Conservation (phyloP, 2,888 invertebrate genomes). For the Cephus sareptanus region DNA sequence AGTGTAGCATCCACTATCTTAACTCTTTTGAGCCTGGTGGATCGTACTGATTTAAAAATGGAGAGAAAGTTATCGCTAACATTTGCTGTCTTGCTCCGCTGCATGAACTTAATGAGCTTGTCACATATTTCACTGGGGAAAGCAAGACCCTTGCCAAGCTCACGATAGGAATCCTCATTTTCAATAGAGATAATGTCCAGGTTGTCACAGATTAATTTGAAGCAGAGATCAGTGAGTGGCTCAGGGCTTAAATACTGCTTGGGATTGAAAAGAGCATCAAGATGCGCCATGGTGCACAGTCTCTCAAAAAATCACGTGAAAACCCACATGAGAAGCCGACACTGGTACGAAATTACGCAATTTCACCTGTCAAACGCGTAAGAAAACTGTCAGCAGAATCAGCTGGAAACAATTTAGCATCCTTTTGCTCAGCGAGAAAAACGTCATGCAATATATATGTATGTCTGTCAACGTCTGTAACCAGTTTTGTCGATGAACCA, state of each 20-base stretch:
- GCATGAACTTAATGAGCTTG: conserved; percentile 72
- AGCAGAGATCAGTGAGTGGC: conserved; percentile 73
- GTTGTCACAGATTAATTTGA: conserved; percentile 73
- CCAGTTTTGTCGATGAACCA: conserved; percentile 29
- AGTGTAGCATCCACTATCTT: conserved; percentile 78
- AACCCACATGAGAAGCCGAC: conserved; percentile 27
- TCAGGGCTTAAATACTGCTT: conserved; percentile 68
- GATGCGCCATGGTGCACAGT: conserved; percentile 49
- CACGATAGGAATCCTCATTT: conserved; percentile 50
- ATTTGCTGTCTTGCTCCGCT: conserved; percentile 67
- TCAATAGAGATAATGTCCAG: conserved; percentile 70
- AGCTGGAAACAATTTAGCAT: conserved; percentile 35
- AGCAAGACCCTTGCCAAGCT: conserved; percentile 72
- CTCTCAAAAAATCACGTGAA: conserved; percentile 25
- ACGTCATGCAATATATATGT: conserved; percentile 1
- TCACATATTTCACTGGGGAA: conserved; percentile 81
- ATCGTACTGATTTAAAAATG: conserved; percentile 76
- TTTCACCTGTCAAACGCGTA: conserved; percentile 48
- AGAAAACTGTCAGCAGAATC: conserved; percentile 32
- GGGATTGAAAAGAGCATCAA: conserved; percentile 50
- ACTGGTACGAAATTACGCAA: conserved; percentile 32
- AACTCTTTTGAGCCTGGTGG: conserved; percentile 77
- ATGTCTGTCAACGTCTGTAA: conserved; percentile 8
- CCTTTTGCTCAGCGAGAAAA: conserved; percentile 6
- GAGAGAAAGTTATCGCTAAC: conserved; percentile 77